A percentile compares a stretch with the other conserved stretches of the same genome.
Evolutionary conservation across 2,797 vertebrate genomes (phyloP).

Genomic region (Xenopus petersii): DNA sequence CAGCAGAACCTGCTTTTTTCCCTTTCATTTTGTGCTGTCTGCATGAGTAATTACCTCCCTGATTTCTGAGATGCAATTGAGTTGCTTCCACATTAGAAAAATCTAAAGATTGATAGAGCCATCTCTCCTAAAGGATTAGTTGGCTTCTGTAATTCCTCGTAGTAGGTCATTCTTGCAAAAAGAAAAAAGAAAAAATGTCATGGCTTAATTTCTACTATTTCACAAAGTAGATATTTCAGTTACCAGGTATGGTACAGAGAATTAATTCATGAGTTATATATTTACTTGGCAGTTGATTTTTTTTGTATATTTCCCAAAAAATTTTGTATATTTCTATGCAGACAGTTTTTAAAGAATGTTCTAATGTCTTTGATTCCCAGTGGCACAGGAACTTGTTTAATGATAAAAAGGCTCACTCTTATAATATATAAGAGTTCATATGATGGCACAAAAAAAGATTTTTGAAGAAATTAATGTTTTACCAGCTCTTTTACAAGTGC

Average conservation of each 20-base stretch:
- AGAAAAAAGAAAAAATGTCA: conserved; percentile 73
- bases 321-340: too few species aligned
- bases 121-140: conserved; percentile 77
- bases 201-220: conserved; percentile 73
- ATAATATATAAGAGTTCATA: too few species aligned
- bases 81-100: conserved; percentile 83
- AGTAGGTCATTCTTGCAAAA: conserved; percentile 74
- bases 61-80: conserved; percentile 92
- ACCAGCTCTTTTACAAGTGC: too few species aligned
- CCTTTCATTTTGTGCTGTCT: conserved; percentile 87
- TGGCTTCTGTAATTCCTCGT: conserved; percentile 78
- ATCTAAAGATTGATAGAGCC: conserved; percentile 85
- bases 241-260: neutral
- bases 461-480: too few species aligned
- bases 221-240: conserved; percentile 59
- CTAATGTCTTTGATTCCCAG: too few species aligned
- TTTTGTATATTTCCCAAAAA: too few species aligned
- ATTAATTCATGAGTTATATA: neutral
- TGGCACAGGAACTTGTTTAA: too few species aligned
- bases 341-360: too few species aligned
- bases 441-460: too few species aligned
- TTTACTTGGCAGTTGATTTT: too few species aligned
- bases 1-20: conserved; percentile 88
- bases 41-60: conserved; percentile 95
- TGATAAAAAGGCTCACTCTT: too few species aligned